Evolutionary conservation across 2,888 invertebrate genomes (phyloP).

Genomic region (Melinaea marsaeus): DNA sequence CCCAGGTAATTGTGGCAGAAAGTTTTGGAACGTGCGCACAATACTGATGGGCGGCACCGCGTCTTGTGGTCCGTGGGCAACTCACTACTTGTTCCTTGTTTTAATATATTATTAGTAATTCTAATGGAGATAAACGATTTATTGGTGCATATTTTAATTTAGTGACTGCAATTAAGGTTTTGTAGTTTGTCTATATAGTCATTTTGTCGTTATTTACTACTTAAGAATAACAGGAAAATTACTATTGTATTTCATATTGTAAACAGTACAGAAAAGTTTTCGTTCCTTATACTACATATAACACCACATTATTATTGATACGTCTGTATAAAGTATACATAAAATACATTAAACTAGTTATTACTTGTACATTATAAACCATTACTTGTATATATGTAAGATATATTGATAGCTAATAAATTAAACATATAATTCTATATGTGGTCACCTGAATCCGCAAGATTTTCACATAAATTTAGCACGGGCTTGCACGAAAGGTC

Average conservation of each 20-base stretch:
- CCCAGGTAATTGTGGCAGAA: constrained; percentile 78
- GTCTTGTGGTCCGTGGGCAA: constrained; percentile 30
- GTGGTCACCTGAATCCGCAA: constrained; percentile 28
- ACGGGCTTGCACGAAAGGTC: constrained; percentile 63
- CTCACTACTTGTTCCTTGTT: constrained; percentile 4
- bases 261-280: too few relatives aligned
- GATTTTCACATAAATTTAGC: constrained; percentile 54
- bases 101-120: constrained; percentile 3
- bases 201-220: too few relatives aligned
- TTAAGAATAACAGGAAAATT: too few relatives aligned
- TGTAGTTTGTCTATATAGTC: too few relatives aligned
- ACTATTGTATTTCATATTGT: too few relatives aligned
- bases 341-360: too few relatives aligned
- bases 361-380: too few relatives aligned
- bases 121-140: background rate
- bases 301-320: too few relatives aligned
- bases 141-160: background rate
- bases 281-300: too few relatives aligned
- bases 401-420: constrained; percentile 2
- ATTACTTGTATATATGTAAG: background rate
- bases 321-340: too few relatives aligned
- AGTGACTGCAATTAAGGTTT: too few relatives aligned
- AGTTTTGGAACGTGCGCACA: constrained; percentile 71
- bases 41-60: constrained; percentile 62
- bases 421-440: constrained; percentile 16